Evolutionary conservation across 2,888 invertebrate genomes (phyloP).

Genomic region (Eupithecia centaureata): DNA sequence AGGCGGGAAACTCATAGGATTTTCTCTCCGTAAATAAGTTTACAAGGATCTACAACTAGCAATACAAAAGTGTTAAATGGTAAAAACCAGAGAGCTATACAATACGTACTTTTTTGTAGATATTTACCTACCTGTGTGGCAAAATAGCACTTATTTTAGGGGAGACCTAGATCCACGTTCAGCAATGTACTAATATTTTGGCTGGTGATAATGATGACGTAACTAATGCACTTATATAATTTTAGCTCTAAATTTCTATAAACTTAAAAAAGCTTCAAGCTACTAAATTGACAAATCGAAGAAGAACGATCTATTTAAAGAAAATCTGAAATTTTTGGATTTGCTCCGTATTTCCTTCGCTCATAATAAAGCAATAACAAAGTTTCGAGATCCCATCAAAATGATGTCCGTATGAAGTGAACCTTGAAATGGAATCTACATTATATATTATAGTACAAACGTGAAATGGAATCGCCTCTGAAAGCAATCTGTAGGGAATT

Average conservation of each 20-base stretch:
- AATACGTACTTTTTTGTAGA: too few species aligned
- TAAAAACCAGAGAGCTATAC: too few species aligned
- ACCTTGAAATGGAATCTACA: constrained; percentile 29
- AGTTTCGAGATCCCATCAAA: constrained; percentile 20
- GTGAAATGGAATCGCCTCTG: constrained; percentile 20
- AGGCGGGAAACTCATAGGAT: neutral
- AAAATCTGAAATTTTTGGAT: neutral
- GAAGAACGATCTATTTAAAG: neutral
- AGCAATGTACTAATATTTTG: too few species aligned
- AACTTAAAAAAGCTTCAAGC: neutral
- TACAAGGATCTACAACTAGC: neutral
- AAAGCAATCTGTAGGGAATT: constrained; percentile 28
- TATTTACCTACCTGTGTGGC: too few species aligned
- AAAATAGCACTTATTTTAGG: too few species aligned
- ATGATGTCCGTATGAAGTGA: constrained; percentile 20
- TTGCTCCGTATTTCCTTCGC: constrained; percentile 1
- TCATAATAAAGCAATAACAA: constrained; percentile 8
- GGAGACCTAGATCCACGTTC: too few species aligned
- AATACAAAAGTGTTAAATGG: neutral
- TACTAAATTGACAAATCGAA: neutral
- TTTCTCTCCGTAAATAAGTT: neutral
- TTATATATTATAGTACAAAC: constrained; percentile 21
- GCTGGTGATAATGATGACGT: too few species aligned
- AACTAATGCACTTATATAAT: too few species aligned
- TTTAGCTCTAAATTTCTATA: neutral